Evolutionary conservation across 1,140 invertebrate genomes (phyloP).

Genomic region (Pogonognathellus flavescens): DNA sequence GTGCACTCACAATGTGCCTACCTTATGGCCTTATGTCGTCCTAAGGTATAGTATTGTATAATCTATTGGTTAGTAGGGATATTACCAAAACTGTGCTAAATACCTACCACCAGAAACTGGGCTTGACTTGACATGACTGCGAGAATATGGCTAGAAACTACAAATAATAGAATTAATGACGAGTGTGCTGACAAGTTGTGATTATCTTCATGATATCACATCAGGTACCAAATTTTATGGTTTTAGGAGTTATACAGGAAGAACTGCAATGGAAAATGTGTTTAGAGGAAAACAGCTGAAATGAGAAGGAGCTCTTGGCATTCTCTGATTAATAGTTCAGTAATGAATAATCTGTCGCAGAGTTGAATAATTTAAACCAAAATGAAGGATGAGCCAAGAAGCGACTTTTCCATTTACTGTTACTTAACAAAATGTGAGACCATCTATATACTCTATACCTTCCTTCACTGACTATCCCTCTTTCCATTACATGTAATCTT

Average conservation of each 20-base stretch:
- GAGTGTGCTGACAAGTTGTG: constrained; percentile 40
- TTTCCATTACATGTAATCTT: no score
- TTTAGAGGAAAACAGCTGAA: constrained; percentile 12
- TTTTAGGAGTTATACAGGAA: neutral
- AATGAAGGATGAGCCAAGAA: constrained; percentile 8
- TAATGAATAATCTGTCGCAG: constrained; percentile 39
- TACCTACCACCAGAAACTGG: neutral
- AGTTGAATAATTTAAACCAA: constrained; percentile 33
- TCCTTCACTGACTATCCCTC: no score
- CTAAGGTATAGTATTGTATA: neutral
- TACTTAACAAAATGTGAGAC: no score
- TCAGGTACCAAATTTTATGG: constrained; percentile 7
- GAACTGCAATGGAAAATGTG: constrained; percentile 2
- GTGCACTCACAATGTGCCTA: neutral
- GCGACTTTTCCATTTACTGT: no score
- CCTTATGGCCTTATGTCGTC: no score
- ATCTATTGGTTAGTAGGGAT: neutral
- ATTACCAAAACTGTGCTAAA: neutral
- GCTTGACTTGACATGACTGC: constrained; percentile 31
- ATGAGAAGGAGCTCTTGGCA: constrained; percentile 38
- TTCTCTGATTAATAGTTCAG: constrained; percentile 10
- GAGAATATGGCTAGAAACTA: constrained; percentile 3
- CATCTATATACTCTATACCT: no score
- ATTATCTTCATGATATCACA: constrained; percentile 36
- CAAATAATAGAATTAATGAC: constrained; percentile 44